These are phyloP conservation scores for Drosophila kuntzei DNA, from an alignment of 2,888 invertebrate genomes.

Conservation along the genomic window DNA sequence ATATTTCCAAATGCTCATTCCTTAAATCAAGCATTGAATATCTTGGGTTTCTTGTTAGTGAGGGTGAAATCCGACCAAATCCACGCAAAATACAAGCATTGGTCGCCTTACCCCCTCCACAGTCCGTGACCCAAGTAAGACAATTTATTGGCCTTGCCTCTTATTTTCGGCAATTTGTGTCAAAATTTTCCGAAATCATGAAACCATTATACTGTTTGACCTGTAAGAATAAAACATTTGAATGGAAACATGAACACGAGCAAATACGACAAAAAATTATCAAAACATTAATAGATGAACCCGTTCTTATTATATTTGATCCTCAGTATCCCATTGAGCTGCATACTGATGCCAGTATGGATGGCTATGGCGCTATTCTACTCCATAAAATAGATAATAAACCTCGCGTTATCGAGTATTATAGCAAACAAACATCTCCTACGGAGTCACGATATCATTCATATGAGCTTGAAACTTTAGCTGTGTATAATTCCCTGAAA, in stretches of 20 bases:
- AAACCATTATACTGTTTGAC: neutral
- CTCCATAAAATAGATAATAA: neutral
- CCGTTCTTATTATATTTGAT: constrained; percentile 1
- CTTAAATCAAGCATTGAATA: neutral
- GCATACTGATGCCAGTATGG: neutral
- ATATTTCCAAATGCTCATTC: neutral
- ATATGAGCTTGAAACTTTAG: neutral
- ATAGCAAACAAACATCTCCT: neutral
- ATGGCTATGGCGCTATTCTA: neutral
- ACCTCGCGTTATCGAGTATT: constrained; percentile 3
- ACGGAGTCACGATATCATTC: neutral
- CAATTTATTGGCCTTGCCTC: neutral
- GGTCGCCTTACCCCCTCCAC: neutral
- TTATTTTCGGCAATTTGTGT: neutral
- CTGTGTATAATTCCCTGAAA: neutral
- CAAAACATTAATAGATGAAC: neutral
- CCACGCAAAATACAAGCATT: neutral
- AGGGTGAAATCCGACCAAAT: neutral
- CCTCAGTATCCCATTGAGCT: neutral
- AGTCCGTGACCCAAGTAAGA: neutral
- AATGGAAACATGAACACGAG: neutral
- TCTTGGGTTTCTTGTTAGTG: neutral
- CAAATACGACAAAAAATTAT: neutral
- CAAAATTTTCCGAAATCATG: neutral
- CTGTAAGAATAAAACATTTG: neutral